These are phyloP conservation scores for Onychomys leucogaster DNA, from an alignment of 2,797 vertebrate species.

Conservation along the genomic window DNA sequence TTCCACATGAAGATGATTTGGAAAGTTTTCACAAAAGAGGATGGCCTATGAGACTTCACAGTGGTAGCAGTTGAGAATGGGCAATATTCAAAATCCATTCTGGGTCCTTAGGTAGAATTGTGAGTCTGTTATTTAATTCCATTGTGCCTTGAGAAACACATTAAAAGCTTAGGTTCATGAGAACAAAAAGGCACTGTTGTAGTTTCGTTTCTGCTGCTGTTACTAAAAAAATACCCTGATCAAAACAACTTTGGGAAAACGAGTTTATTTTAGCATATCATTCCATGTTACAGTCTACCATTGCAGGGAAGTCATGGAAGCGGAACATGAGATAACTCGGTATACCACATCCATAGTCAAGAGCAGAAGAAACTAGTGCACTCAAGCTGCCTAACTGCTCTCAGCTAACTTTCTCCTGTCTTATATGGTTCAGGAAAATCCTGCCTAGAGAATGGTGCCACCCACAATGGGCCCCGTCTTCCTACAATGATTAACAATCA, in stretches of 20 bases:
- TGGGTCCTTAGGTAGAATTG: background rate
- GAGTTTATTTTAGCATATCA: background rate
- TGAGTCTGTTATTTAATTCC: background rate
- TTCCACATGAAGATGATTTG: background rate
- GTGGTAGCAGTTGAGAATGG: background rate
- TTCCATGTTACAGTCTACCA: background rate
- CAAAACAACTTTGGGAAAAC: background rate
- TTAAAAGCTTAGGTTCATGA: background rate
- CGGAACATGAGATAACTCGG: background rate
- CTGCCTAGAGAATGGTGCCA: background rate
- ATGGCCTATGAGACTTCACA: background rate
- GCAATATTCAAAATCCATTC: background rate
- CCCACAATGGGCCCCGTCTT: background rate
- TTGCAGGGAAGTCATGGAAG: background rate
- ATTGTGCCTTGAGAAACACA: background rate
- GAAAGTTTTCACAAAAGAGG: background rate
- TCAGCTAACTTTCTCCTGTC: background rate
- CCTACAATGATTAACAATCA: background rate
- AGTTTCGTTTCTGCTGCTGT: background rate
- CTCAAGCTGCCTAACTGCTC: background rate
- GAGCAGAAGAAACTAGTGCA: background rate
- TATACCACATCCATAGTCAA: background rate
- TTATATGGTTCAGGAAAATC: background rate
- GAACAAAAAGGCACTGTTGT: background rate
- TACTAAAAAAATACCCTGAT: background rate